Evolutionary conservation across 2,797 vertebrate species (phyloP).

Genomic region (Poecilia wingei): DNA sequence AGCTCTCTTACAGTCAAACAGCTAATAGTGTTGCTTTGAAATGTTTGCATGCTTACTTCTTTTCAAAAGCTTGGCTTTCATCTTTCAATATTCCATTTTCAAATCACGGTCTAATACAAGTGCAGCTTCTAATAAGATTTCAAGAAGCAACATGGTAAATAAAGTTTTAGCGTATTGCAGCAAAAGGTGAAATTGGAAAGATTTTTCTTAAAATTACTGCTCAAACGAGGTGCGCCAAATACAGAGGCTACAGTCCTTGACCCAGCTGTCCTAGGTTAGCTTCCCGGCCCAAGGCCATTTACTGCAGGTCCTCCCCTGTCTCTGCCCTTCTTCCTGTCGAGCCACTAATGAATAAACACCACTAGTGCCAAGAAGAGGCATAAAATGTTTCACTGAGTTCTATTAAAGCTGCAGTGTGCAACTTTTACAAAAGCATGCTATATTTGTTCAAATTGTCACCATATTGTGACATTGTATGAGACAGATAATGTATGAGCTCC

Average conservation of each 20-base stretch:
- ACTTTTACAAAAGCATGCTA: no score
- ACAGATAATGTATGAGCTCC: no score
- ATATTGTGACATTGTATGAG: no score
- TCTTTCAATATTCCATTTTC: background rate
- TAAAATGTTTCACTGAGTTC: background rate
- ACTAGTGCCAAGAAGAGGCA: background rate
- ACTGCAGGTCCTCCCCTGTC: no score
- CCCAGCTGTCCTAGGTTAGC: background rate
- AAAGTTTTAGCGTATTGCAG: background rate
- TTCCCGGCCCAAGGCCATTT: no score
- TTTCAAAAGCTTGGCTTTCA: background rate
- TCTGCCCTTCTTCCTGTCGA: background rate
- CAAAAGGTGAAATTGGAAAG: background rate
- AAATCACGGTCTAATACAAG: background rate
- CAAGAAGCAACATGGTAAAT: background rate
- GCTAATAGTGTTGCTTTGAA: conserved; percentile 3
- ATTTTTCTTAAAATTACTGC: background rate
- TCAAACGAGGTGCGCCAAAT: no score
- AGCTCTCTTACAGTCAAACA: background rate
- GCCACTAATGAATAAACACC: background rate
- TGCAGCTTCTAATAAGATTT: background rate
- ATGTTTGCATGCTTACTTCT: background rate
- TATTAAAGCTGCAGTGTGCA: background rate
- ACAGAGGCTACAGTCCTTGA: background rate
- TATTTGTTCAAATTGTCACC: no score